Evolutionary conservation across 2,888 invertebrate species (phyloP).

Genomic region (Lutraria lutraria): DNA sequence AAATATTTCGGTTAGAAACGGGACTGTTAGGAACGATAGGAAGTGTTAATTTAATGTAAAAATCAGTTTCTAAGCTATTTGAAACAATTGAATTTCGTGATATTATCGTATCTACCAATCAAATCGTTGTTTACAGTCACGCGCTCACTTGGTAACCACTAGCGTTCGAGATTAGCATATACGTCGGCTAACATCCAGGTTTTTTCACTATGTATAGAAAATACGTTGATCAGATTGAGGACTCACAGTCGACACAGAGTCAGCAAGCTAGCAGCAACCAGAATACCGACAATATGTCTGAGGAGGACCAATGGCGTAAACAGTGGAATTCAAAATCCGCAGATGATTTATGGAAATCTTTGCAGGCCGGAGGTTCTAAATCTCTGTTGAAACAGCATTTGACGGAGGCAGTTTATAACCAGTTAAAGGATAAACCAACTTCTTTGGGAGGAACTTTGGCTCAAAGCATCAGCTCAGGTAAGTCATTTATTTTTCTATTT

Average conservation of each 20-base stretch:
- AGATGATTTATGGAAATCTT: slow-evolving; percentile 71
- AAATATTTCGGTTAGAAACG: neutral
- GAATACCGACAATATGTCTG: slow-evolving; percentile 34
- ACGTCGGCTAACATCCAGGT: slow-evolving; percentile 60
- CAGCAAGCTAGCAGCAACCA: slow-evolving; percentile 38
- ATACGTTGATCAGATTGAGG: slow-evolving; percentile 62
- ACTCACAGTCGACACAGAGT: slow-evolving; percentile 50
- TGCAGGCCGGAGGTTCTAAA: slow-evolving; percentile 70
- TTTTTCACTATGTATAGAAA: slow-evolving; percentile 69
- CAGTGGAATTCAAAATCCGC: slow-evolving; percentile 61
- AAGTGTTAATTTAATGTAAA: neutral
- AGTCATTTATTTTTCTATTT: slow-evolving; percentile 3
- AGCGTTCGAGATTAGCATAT: slow-evolving; percentile 54
- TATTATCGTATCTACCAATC: slow-evolving; percentile 20
- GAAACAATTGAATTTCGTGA: slow-evolving; percentile 30
- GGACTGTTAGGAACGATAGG: neutral
- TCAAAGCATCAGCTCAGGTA: slow-evolving; percentile 90
- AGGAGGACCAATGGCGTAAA: slow-evolving; percentile 58
- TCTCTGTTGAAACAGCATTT: slow-evolving; percentile 91
- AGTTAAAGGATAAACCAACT: slow-evolving; percentile 78
- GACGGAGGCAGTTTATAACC: slow-evolving; percentile 73
- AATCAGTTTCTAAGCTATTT: neutral
- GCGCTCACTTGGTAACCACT: slow-evolving; percentile 68
- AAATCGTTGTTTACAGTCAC: slow-evolving; percentile 41
- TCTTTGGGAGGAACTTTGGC: slow-evolving; percentile 79